Base-by-base conservation (phyloP, 1,140 invertebrate genomes). In the Eupeodes corollae region DNA sequence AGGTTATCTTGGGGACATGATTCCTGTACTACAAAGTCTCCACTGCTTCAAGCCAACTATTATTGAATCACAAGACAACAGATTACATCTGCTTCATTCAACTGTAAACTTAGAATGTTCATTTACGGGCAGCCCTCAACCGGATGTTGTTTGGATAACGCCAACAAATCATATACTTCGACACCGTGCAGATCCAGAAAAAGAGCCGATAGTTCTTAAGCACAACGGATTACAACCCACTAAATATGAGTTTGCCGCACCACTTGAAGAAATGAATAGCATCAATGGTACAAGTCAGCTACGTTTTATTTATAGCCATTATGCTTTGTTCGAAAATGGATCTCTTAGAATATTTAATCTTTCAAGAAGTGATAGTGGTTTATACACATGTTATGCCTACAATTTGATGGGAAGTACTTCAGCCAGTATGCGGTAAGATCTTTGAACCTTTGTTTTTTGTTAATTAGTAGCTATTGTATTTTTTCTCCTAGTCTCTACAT, bases 141-240 rank as follows among this genome's bases (percentile, higher is more conserved):
- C 88, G 5, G 83, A 82, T 14, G 76, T 92, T 11, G 86, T 86
- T 5, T 95, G 91, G 91, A 77, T 89, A 19, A 90, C 88, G 1
- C 88, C 89, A 1, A 75, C 69, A 1, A 75, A 80, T 42, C 55
- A 63, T 37, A 63, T 68, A n/a, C 40, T 68, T 34, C 60, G 62
- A 48, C 85, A 84, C 79, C 82, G 78, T 61, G 83, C 83, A 0
- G 79, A 87, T 54, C 75, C 75, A 2, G 65, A 68, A 46, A 64
- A 64, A 42, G 55, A 59, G 3, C 62, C 64, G 14, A 61, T 63
- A 19, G 57, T 61, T 10, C 62, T 63, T 18, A 64, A 61, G 30
- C 59, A 54, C 44, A 61, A 56, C 18, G 51, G 56, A 13, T 52
- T 54, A 31, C 54, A 55, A 42, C 52, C 54, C 5, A 57, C 56